These are phyloP conservation scores for Coreius guichenoti DNA, from an alignment of 2,797 vertebrate genomes.

Conservation along the genomic window DNA sequence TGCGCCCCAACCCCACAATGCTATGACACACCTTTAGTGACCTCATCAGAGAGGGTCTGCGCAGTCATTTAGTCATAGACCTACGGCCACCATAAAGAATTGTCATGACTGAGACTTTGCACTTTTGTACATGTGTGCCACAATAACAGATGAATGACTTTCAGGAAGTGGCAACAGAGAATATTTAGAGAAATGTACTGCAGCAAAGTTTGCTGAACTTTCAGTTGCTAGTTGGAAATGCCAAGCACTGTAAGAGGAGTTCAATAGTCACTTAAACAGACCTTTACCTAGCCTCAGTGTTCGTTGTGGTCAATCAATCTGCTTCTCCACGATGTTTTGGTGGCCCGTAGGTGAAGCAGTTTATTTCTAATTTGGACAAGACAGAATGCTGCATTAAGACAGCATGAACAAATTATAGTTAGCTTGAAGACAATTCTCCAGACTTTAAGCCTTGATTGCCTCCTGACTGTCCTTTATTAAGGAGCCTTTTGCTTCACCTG, in stretches of 20 bases:
- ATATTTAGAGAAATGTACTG: constrained; percentile 33
- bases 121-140: background rate
- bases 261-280: constrained; percentile 64
- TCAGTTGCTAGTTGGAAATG: constrained; percentile 53
- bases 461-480: constrained; percentile 73
- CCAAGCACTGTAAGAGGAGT: constrained; percentile 49
- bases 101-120: background rate
- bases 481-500: constrained; percentile 59
- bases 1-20: constrained; percentile 55
- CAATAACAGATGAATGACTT: constrained; percentile 49
- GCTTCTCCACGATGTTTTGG: constrained; percentile 37
- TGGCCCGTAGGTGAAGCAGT: constrained; percentile 56
- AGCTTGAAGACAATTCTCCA: constrained; percentile 66
- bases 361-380: constrained; percentile 70
- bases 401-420: constrained; percentile 72
- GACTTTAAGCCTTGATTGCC: constrained; percentile 67
- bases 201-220: constrained; percentile 44
- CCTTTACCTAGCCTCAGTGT: constrained; percentile 52
- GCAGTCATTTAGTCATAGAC: constrained; percentile 55
- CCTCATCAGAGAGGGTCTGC: constrained; percentile 60
- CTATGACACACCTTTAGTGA: constrained; percentile 64
- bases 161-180: background rate
- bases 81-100: constrained; percentile 47
- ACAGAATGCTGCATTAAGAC: constrained; percentile 66
- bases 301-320: constrained; percentile 71